phyloP scores from a whole-genome alignment of 2,888 invertebrate species.

The Diaphora mendica region DNA sequence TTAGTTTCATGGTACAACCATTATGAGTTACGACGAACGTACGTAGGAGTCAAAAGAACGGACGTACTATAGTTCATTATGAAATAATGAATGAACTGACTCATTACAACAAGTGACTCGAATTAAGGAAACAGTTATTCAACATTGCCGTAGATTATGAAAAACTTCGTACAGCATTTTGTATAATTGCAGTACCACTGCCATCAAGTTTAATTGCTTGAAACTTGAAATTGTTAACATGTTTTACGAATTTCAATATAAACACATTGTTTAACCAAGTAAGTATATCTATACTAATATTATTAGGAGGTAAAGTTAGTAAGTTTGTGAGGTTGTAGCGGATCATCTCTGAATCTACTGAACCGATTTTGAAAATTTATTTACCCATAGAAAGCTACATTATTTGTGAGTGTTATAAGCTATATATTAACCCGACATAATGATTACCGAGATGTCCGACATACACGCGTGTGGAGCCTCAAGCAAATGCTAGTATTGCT shows the following conservation, averaged over 20 bases:
- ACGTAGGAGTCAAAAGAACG: constrained; percentile 38
- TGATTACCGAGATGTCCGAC: too few species aligned
- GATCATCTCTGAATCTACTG: background rate
- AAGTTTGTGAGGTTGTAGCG: too few species aligned
- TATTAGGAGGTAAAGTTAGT: too few species aligned
- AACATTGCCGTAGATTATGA: constrained; percentile 38
- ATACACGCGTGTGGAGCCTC: too few species aligned
- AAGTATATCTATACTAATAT: too few species aligned
- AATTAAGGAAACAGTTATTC: constrained; percentile 62
- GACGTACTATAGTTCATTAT: constrained; percentile 47
- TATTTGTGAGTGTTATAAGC: too few species aligned
- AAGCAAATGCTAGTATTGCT: too few species aligned
- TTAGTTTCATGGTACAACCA: constrained; percentile 16
- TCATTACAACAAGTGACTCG: constrained; percentile 61
- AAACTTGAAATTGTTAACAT: background rate
- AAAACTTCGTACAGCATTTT: constrained; percentile 45
- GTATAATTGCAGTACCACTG: constrained; percentile 1
- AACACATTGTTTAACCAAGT: background rate
- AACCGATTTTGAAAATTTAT: too few species aligned
- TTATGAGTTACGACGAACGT: constrained; percentile 42
- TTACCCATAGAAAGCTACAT: too few species aligned
- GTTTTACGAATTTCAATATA: background rate
- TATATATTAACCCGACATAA: too few species aligned
- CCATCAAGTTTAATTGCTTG: background rate
- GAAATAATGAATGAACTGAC: constrained; percentile 64